Conservation (phyloP, 2,113 vertebrate genomes). For the Agapornis roseicollis region DNA sequence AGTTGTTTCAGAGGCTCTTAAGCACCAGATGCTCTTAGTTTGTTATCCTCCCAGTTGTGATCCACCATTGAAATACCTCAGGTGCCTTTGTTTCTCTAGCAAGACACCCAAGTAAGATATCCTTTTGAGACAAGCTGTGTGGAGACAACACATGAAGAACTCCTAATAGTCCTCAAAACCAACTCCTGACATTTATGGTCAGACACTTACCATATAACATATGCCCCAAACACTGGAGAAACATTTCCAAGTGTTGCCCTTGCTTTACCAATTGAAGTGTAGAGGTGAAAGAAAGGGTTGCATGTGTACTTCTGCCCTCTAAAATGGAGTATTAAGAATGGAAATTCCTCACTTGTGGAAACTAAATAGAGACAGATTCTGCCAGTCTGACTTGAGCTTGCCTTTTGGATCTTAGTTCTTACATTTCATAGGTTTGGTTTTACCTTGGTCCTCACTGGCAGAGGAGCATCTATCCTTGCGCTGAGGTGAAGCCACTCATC, state of each 20-base stretch:
- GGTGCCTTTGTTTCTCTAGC: not conserved
- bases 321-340: not conserved
- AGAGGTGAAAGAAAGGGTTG: not conserved
- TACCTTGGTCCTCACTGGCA: not conserved
- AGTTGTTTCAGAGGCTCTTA: not conserved
- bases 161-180: not conserved
- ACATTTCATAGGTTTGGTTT: not conserved
- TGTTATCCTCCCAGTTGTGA: not conserved
- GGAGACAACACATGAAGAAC: not conserved
- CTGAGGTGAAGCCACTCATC: not conserved
- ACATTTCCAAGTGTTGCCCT: not conserved
- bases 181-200: not conserved
- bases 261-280: not conserved
- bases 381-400: not conserved
- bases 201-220: not conserved
- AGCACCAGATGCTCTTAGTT: not conserved
- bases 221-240: not conserved
- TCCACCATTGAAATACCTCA: not conserved
- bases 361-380: not conserved
- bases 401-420: not conserved
- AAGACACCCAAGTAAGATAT: not conserved
- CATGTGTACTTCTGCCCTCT: not conserved
- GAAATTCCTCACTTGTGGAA: not conserved
- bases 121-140: accelerated
- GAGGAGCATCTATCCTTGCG: not conserved